These are phyloP conservation scores for Lysiphlebus fabarum DNA, from an alignment of 1,140 invertebrate genomes.

Conservation along the genomic window DNA sequence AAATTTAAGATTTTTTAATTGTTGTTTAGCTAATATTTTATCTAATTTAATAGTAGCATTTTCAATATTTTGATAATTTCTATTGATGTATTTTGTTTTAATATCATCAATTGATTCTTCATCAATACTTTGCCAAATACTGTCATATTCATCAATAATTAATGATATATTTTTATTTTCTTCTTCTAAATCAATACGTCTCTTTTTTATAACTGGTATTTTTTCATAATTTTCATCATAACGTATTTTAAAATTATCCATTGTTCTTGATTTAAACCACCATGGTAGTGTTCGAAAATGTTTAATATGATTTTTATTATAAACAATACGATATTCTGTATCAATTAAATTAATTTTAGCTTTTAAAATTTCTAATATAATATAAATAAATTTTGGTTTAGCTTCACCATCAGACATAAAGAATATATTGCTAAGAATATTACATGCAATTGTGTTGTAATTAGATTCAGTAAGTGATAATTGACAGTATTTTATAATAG, in stretches of 20 bases:
- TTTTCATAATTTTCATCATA: slow-evolving; percentile 10
- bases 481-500: slow-evolving; percentile 37
- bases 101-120: not conserved
- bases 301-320: slow-evolving; percentile 47
- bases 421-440: slow-evolving; percentile 42
- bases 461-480: slow-evolving; percentile 33
- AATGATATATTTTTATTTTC: slow-evolving; percentile 20
- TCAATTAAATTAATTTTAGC: slow-evolving; percentile 38
- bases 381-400: slow-evolving; percentile 38
- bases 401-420: slow-evolving; percentile 32
- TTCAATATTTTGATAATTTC: slow-evolving; percentile 29
- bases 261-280: slow-evolving; percentile 48
- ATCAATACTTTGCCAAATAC: slow-evolving; percentile 19
- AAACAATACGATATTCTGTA: slow-evolving; percentile 39
- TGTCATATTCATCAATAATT: slow-evolving; percentile 27
- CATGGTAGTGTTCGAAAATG: slow-evolving; percentile 45
- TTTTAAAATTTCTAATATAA: slow-evolving; percentile 43
- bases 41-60: slow-evolving; percentile 32
- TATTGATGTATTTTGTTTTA: not conserved
- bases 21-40: slow-evolving; percentile 35
- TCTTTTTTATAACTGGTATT: slow-evolving; percentile 28
- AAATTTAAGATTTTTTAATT: slow-evolving; percentile 30
- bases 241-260: slow-evolving; percentile 30
- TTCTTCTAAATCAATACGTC: slow-evolving; percentile 16
- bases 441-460: slow-evolving; percentile 29